Evolutionary conservation across 2,888 invertebrate genomes (phyloP), one percentile per base, ranked within the genome.

Genomic region (Tetropium fuscum): DNA sequence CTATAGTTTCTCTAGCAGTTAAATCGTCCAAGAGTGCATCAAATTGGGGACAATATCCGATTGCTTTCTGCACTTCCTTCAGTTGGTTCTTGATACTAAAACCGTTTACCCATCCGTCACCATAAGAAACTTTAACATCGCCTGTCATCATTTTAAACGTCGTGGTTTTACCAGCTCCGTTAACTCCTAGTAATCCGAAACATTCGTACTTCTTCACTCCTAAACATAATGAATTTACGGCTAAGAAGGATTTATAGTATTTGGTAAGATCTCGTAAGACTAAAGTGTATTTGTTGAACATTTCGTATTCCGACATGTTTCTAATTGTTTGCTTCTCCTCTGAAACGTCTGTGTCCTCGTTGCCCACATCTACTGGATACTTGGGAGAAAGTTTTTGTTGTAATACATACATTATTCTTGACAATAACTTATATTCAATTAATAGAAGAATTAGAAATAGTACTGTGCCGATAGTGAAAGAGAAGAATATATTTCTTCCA

Each of bases 71-170:
- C 0, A 89, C 87, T 43, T 81, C 74, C 59, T 85, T 86, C 74
- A 88, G 84, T 30, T 88, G 75, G 1, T 70, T 81, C 63, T 84
- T 80, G 10, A 82, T 70, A 55, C 79, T 79, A n/a, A 72, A 66
- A 1, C 79, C 78, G 15, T 70, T 64, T 7, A 94, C 86, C 80
- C 84, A 91, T 0, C 90, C 92, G 47, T 89, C 86, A 0, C 94
- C 94, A 48, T 84, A 84, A 0, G 90, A 87, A 7, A 92, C 86
- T 2, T 81, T 80, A 73, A 90, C 90, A 75, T 94, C 94, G 0
- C 95, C 95, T 44, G 95, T 95, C 72, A 95, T 83, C 91, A 95
- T 94, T 82, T 92, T 92, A 78, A 97, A 97, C 0, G 95, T 95
- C 0, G 90, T 89, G 0, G 93, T 94, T 80, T 94, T 95, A 0